Conservation (phyloP, 2,797 vertebrate genomes). For the Momotus momota region DNA sequence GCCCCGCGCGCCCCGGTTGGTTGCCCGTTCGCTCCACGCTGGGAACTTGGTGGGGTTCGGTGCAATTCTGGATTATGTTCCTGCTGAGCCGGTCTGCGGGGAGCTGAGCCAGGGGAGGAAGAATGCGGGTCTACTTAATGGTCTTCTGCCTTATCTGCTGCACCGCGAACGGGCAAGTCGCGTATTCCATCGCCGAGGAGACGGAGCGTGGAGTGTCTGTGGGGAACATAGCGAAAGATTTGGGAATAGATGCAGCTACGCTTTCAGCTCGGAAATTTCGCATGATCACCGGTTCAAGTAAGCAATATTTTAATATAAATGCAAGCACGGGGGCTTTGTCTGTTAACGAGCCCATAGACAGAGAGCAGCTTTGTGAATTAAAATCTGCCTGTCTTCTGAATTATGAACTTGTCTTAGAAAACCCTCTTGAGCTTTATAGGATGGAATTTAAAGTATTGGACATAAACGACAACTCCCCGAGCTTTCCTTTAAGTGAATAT, state of each 20-base stretch:
- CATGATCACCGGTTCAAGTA: conserved; percentile 74
- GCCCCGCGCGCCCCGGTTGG: neutral
- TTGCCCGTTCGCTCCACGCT: neutral
- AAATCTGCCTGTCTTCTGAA: conserved; percentile 74
- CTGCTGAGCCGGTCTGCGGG: conserved; percentile 52
- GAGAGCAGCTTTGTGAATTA: conserved; percentile 78
- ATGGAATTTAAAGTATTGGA: conserved; percentile 79
- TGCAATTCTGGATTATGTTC: conserved; percentile 67
- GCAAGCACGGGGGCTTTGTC: conserved; percentile 76
- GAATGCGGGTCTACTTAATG: conserved; percentile 70
- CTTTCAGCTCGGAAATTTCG: conserved; percentile 79
- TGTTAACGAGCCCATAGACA: conserved; percentile 78
- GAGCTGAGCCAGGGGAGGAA: conserved; percentile 62
- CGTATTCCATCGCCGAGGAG: conserved; percentile 79
- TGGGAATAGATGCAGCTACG: conserved; percentile 74
- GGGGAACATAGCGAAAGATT: conserved; percentile 79
- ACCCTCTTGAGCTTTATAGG: conserved; percentile 81
- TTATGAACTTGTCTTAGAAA: conserved; percentile 80
- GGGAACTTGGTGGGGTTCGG: neutral
- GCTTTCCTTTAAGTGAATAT: conserved; percentile 74
- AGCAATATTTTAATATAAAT: conserved; percentile 82
- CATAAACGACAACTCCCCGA: conserved; percentile 81
- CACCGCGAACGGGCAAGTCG: conserved; percentile 67
- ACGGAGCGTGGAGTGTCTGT: conserved; percentile 72
- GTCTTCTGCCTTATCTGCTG: conserved; percentile 71